Evolutionary conservation across 1,140 invertebrate species (phyloP).

Genomic region (Drepana arcuata): DNA sequence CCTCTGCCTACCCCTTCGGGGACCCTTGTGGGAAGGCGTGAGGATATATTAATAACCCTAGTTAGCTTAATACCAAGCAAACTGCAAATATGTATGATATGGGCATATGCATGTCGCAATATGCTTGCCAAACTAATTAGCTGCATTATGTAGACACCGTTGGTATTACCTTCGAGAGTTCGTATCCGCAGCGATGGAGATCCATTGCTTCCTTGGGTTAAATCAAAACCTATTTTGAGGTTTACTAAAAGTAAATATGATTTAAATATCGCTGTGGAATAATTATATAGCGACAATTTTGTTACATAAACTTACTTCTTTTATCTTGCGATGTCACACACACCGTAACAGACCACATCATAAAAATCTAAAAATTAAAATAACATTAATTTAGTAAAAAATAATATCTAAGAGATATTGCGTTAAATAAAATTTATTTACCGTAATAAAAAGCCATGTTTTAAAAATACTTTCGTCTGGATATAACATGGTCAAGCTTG

Average conservation of each 20-base stretch:
- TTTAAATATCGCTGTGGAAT: too few relatives aligned
- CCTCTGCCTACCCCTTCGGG: too few relatives aligned
- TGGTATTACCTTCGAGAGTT: slow-evolving; percentile 28
- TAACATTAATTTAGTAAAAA: neutral
- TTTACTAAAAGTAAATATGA: slow-evolving; percentile 32
- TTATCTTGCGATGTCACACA: neutral
- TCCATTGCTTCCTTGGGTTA: slow-evolving; percentile 28
- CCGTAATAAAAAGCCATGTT: slow-evolving; percentile 22
- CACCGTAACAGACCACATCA: neutral
- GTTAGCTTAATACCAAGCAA: too few relatives aligned
- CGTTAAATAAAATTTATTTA: slow-evolving; percentile 8
- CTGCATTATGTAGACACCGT: neutral
- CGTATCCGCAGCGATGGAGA: slow-evolving; percentile 26
- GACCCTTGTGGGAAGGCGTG: too few relatives aligned
- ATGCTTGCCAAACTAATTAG: too few relatives aligned
- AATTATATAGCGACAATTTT: too few relatives aligned
- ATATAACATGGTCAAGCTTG: slow-evolving; percentile 15
- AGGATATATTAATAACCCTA: too few relatives aligned
- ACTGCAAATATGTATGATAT: too few relatives aligned
- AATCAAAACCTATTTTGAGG: slow-evolving; percentile 40
- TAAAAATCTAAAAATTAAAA: slow-evolving; percentile 1
- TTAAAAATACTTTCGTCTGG: slow-evolving; percentile 10
- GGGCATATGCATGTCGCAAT: too few relatives aligned
- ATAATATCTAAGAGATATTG: neutral
- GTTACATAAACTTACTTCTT: neutral